These are phyloP conservation scores for Rugalucina vietnamica DNA, from an alignment of 2,888 invertebrate species.

Conservation along the genomic window DNA sequence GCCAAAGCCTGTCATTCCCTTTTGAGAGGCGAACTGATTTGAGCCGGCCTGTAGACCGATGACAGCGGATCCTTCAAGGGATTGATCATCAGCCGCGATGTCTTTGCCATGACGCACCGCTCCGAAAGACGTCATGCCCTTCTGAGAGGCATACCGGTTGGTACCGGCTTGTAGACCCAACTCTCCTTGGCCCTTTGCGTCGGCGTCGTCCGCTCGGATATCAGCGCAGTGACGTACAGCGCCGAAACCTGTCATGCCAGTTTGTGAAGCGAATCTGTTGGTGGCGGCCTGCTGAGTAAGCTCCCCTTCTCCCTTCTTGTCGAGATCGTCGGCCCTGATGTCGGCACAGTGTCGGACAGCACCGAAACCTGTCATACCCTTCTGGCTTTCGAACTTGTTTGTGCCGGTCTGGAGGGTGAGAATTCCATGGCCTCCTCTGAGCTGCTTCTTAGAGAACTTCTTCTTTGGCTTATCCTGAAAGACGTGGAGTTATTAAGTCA, in stretches of 20 bases:
- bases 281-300: conserved; percentile 81
- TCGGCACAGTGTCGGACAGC: conserved; percentile 80
- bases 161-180: conserved; percentile 82
- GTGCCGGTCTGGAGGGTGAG: conserved; percentile 80
- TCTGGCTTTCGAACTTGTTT: conserved; percentile 80
- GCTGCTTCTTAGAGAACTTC: conserved; percentile 80
- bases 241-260: conserved; percentile 71
- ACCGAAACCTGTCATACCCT: conserved; percentile 77
- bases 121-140: conserved; percentile 79
- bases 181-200: conserved; percentile 69
- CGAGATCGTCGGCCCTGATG: conserved; percentile 77
- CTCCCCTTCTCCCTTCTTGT: conserved; percentile 73
- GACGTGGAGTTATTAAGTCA: not conserved
- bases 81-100: conserved; percentile 79
- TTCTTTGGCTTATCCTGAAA: conserved; percentile 39
- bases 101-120: conserved; percentile 80
- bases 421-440: conserved; percentile 75
- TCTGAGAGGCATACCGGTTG: conserved; percentile 82
- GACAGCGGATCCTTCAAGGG: conserved; percentile 73
- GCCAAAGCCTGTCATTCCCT: conserved; percentile 67
- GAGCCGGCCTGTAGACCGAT: conserved; percentile 81
- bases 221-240: conserved; percentile 52
- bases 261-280: conserved; percentile 81
- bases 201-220: conserved; percentile 50
- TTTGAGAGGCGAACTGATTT: conserved; percentile 75